Conservation (phyloP, 2,113 vertebrate species). For the Eulacestoma nigropectus region DNA sequence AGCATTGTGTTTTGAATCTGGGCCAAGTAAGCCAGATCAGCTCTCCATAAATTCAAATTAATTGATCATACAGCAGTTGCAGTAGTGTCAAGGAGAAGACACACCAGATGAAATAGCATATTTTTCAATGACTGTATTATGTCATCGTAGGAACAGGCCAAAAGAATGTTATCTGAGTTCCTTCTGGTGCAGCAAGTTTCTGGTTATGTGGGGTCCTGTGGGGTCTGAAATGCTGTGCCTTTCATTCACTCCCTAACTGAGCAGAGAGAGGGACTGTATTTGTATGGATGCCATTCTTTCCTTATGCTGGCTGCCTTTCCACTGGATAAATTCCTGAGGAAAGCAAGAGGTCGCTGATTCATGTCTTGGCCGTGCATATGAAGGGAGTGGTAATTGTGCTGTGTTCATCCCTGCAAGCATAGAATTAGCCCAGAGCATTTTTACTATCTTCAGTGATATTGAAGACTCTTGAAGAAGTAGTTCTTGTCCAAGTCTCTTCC, state of each 20-base stretch:
- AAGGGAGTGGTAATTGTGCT: not conserved
- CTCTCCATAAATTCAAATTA: not conserved
- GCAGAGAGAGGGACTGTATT: not conserved
- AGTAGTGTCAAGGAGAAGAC: not conserved
- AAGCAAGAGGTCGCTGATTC: not conserved
- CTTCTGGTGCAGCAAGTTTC: not conserved
- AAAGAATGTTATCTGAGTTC: not conserved
- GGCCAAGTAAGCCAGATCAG: not conserved
- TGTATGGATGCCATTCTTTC: not conserved
- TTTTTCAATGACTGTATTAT: not conserved
- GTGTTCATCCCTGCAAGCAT: not conserved
- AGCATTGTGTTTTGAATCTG: not conserved
- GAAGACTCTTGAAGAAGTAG: not conserved
- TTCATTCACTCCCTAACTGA: not conserved
- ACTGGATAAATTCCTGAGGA: not conserved
- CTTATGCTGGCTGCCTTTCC: not conserved
- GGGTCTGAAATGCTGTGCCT: not conserved
- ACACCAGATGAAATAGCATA: not conserved
- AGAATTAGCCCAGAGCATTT: not conserved
- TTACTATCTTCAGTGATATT: not conserved
- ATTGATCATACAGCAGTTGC: not conserved
- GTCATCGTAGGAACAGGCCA: not conserved
- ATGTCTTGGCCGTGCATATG: accelerated
- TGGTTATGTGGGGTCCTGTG: not conserved
- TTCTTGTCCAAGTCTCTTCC: not conserved